A percentile compares a stretch with the other conserved stretches of the same genome.
These are phyloP conservation scores for Ormyrus labotus DNA, from an alignment of 2,888 invertebrate species.

Conservation along the genomic window DNA sequence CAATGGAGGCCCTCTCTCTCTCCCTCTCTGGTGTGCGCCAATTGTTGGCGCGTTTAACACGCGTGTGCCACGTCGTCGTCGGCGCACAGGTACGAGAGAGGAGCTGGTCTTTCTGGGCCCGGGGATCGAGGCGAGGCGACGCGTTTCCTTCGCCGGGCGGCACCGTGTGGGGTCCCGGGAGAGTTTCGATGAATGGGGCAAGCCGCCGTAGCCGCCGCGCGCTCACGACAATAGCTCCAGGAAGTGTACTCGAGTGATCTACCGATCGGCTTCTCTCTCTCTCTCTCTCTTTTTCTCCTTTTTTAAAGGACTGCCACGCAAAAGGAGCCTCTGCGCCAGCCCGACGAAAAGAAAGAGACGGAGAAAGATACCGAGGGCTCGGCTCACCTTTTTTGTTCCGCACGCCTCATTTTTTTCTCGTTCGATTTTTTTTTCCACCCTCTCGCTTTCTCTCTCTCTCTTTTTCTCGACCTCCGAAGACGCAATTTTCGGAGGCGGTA, in stretches of 20 bases:
- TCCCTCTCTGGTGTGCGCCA: not conserved
- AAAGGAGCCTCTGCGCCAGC: conserved; percentile 26
- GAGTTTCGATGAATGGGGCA: conserved; percentile 62
- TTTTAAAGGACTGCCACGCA: conserved; percentile 21
- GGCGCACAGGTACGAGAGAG: not conserved
- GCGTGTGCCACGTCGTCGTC: not conserved
- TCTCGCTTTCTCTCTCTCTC: conserved; percentile 41
- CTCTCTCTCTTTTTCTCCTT: conserved; percentile 36
- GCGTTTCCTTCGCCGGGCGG: conserved; percentile 55
- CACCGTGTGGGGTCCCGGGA: conserved; percentile 71
- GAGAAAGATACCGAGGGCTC: conserved; percentile 9
- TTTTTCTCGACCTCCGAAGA: not conserved
- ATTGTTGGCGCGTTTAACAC: not conserved
- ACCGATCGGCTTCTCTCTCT: conserved; percentile 61
- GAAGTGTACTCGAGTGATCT: conserved; percentile 72
- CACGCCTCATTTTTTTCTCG: conserved; percentile 53
- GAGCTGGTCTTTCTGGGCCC: not conserved
- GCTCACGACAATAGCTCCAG: conserved; percentile 66
- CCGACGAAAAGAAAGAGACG: conserved; percentile 1
- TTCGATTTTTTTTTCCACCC: conserved; percentile 12
- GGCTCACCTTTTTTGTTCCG: conserved; percentile 27
- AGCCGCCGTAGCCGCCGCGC: conserved; percentile 43
- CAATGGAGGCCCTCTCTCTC: conserved; percentile 17
- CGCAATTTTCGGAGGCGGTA: conserved; percentile 58
- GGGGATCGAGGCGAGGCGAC: not conserved